Percentiles rank a stretch among this genome's conserved stretches.
These are phyloP conservation scores for Ptychadena robeensis DNA, from an alignment of 2,797 vertebrate genomes.

Conservation along the genomic window DNA sequence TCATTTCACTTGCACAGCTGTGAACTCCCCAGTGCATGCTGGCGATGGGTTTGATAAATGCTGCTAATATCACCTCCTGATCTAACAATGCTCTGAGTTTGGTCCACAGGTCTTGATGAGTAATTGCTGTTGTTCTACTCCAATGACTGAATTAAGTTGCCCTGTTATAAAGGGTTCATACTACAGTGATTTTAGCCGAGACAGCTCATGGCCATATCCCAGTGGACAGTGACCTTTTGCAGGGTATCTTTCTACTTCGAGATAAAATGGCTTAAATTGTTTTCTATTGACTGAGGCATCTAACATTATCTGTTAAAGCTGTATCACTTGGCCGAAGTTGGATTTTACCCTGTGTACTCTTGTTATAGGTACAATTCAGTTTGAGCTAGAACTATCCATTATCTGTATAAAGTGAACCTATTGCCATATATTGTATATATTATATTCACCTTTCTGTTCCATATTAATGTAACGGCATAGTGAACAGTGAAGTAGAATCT, in stretches of 20 bases:
- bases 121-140: constrained; percentile 87
- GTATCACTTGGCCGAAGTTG: not conserved
- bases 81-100: constrained; percentile 79
- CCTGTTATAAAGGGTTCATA: constrained; percentile 69
- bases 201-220: constrained; percentile 59
- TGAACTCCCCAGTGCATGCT: constrained; percentile 83
- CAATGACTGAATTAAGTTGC: constrained; percentile 77
- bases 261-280: constrained; percentile 60
- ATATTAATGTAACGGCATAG: too few relatives aligned
- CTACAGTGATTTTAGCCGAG: constrained; percentile 62
- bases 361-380: not conserved
- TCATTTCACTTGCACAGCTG: constrained; percentile 87
- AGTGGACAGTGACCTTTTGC: constrained; percentile 61
- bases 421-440: too few relatives aligned
- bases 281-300: constrained; percentile 57
- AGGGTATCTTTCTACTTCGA: constrained; percentile 58
- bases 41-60: constrained; percentile 89
- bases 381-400: not conserved
- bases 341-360: not conserved
- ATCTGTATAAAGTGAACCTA: not conserved
- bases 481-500: too few relatives aligned
- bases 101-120: constrained; percentile 79
- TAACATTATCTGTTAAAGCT: constrained; percentile 47
- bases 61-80: constrained; percentile 89
- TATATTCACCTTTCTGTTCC: not conserved